These are phyloP conservation scores for Pipra filicauda DNA, from an alignment of 2,113 vertebrate species.

Conservation along the genomic window DNA sequence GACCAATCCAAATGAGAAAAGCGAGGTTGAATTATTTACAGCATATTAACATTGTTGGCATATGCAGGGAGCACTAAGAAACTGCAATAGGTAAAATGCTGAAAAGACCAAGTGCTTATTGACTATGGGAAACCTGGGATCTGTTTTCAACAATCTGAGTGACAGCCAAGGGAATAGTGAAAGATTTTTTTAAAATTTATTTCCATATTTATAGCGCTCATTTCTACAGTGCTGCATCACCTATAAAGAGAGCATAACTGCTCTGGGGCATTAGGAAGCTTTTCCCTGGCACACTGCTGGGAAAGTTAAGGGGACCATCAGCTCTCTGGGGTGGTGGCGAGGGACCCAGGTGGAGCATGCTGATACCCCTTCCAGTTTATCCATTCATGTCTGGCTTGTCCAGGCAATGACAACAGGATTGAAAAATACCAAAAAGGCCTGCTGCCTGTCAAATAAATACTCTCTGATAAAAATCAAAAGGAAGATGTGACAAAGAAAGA, in stretches of 20 bases:
- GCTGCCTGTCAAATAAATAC: not conserved
- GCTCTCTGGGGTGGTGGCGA: not conserved
- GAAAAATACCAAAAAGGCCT: not conserved
- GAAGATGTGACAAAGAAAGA: not conserved
- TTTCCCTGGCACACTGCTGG: not conserved
- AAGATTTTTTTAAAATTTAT: not conserved
- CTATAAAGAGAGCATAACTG: not conserved
- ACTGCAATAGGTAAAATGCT: not conserved
- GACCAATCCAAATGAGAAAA: not conserved
- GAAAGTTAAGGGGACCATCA: not conserved
- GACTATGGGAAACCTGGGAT: not conserved
- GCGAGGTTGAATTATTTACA: not conserved
- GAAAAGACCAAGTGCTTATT: constrained; percentile 7
- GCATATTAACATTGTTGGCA: not conserved
- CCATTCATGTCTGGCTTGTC: not conserved
- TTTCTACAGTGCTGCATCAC: not conserved
- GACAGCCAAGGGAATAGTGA: not conserved
- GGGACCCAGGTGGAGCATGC: not conserved
- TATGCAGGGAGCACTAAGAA: not conserved
- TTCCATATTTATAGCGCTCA: not conserved
- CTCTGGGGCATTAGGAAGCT: not conserved
- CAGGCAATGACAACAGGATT: accelerated
- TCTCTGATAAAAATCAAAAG: not conserved
- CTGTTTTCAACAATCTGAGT: constrained; percentile 40
- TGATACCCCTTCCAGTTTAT: not conserved